Evolutionary conservation across 2,888 invertebrate genomes (phyloP), one percentile per base, ranked within the genome.

Genomic region (Leuctra nigra): DNA sequence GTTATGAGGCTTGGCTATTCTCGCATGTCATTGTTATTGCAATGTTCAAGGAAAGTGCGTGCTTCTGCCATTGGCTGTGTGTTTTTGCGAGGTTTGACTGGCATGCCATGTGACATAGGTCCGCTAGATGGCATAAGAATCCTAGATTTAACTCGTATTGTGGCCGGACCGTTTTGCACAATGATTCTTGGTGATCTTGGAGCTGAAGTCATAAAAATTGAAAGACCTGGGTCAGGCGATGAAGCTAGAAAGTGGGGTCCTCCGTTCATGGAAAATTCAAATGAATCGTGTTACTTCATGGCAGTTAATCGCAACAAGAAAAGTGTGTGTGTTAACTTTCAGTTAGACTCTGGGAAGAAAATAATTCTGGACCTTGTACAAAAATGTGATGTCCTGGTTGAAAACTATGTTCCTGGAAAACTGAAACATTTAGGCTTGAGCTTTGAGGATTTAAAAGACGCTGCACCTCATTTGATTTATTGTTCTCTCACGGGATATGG

Each of bases 401-500:
- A 98, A 71, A 98, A 98, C 73, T 98, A 87, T 73, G 75, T 97
- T 0, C 96, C 98, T 0, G 96, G 95, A 0, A 93, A 92, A 66
- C 72, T 97, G 64, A 79, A 82, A 13, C 71, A 80, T 56, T 74
- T 90, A 59, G 83, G 83, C 1, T 73, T 98, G 54, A 92, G 90
- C n/a, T 98, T 91, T 69, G 75, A 86, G 11, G 76, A 82, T 35
- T 68, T 97, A 25, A 80, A 77, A 48, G 66, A 72, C 50, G 65
- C 87, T 2, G 86, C 90, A 41, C 91, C 94, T 0, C 78, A 79
- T 54, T 75, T 98, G 16, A 83, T 98, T 61, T 98, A 96, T 70
- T 95, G 95, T 72, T 93, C 96, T 0, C 79, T 98, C 53, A 92
- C 92, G 53, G 97, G 97, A 0, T 98, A 90, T 71, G 98, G 98